phyloP scores from a whole-genome alignment of 2,113 vertebrate genomes.

The Coptodon bakossiorum region DNA sequence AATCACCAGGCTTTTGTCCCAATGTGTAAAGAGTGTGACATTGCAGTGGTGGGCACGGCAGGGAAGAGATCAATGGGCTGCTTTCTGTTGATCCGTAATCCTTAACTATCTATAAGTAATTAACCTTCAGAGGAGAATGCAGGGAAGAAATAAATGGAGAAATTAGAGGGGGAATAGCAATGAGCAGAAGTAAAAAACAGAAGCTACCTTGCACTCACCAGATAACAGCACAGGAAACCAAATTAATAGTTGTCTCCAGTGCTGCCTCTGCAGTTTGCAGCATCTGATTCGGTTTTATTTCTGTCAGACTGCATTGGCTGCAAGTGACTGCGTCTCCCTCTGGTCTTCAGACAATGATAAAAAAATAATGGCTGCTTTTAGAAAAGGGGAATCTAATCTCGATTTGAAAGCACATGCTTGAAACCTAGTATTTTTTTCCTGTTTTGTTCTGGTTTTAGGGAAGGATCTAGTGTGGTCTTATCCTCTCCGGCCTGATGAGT shows the following conservation, averaged over 20 bases:
- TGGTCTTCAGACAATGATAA: neutral
- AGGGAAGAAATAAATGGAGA: conserved; percentile 53
- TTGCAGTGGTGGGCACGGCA: conserved; percentile 60
- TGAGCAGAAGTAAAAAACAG: conserved; percentile 24
- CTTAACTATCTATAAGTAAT: conserved; percentile 81
- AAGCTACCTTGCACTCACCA: neutral
- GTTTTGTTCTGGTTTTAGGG: neutral
- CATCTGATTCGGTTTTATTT: conserved; percentile 21
- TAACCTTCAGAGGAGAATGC: conserved; percentile 75
- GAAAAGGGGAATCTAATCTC: neutral
- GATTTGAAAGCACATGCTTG: neutral
- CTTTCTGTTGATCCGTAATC: conserved; percentile 75
- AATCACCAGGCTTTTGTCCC: conserved; percentile 66
- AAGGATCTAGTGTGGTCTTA: neutral
- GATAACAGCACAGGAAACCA: conserved; percentile 11
- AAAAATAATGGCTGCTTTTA: neutral
- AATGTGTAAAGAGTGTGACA: conserved; percentile 69
- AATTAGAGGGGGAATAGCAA: conserved; percentile 59
- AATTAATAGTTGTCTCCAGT: conserved; percentile 15
- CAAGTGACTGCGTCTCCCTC: neutral
- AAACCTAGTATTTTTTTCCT: neutral
- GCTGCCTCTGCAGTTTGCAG: conserved; percentile 16
- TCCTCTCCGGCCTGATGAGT: neutral
- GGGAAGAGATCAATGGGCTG: conserved; percentile 74
- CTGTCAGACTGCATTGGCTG: neutral